Base-by-base conservation (phyloP, 2,888 invertebrate species). In the Oscheius sp. region DNA sequence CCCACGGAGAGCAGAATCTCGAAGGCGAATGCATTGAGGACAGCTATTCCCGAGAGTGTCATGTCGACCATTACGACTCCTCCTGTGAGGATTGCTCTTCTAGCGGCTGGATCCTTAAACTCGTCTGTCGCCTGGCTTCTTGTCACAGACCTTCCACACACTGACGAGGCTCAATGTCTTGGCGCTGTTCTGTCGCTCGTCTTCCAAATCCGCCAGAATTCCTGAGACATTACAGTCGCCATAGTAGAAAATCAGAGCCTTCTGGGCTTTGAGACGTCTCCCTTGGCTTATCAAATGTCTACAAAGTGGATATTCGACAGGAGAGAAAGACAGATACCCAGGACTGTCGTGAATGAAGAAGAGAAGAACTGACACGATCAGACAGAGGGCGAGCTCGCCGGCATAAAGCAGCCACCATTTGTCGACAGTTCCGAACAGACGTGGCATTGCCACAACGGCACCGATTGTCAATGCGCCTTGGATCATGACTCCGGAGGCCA, bases 401-500 rank as follows among this genome's bases (percentile, higher is more conserved):
- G 64, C 64, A 43, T 64, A 72, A 27, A 72, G n/a, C 13, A 55
- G 21, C 64, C 64, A 66, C 72, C 72, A 72, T 23, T 52, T n/a
- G 21, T 53, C 45, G 7, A 18, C 7, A 12, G 53, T 53, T 16
- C 72, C 72, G 27, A 72, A 43, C 1, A 64, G 27, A 23, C 69
- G 66, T 12, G 84, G 85, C 81, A 85, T 82, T 18, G 78, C 82
- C 43, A 83, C 58, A 6, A 85, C 58, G 27, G 85, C 79, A 12
- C 82, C 85, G 46, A 79, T 27, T 1, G 82, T 75, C 9, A 82
- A 58, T 13, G 79, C 81, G 7, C 78, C 18, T 68, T 85, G 84
- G n/a, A 85, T 72, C 64, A 80, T 68, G 23, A 85, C 72, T 9
- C 82, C 85, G 3, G 82, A 82, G 5, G 83, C 75, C 76, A 85